Percentiles rank a stretch among this genome's conserved stretches.
These are phyloP conservation scores for Nemotelus pantherinus DNA, from an alignment of 2,888 invertebrate species.

Conservation along the genomic window DNA sequence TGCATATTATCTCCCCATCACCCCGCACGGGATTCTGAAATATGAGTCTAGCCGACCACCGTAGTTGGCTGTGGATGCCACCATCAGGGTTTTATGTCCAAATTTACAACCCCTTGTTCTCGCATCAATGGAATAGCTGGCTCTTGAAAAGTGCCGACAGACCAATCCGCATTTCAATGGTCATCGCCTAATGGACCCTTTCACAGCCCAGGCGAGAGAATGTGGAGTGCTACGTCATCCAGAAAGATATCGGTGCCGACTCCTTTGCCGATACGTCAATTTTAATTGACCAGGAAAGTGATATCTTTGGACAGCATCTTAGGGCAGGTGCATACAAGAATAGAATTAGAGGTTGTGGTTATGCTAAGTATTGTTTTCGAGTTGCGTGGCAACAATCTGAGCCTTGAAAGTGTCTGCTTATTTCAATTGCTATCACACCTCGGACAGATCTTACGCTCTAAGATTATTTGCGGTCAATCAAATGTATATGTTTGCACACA, in stretches of 20 bases:
- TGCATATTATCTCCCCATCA: conserved; percentile 36
- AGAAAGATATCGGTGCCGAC: neutral
- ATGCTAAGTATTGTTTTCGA: too few species aligned
- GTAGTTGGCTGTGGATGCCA: conserved; percentile 26
- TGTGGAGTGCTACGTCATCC: conserved; percentile 33
- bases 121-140: conserved; percentile 33
- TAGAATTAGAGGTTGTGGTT: too few species aligned
- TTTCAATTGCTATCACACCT: too few species aligned
- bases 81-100: conserved; percentile 48
- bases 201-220: conserved; percentile 3
- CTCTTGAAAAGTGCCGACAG: conserved; percentile 31
- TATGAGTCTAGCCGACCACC: conserved; percentile 31
- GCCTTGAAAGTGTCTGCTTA: too few species aligned
- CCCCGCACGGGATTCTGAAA: conserved; percentile 18
- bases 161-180: conserved; percentile 1
- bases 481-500: too few species aligned
- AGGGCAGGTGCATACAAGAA: conserved; percentile 4
- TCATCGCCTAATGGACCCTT: conserved; percentile 40
- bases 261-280: neutral
- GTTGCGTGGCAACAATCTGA: too few species aligned
- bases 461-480: too few species aligned
- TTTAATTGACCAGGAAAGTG: conserved; percentile 15
- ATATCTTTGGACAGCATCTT: neutral
- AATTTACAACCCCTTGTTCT: conserved; percentile 47
- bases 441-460: too few species aligned